Evolutionary conservation across 2,113 vertebrate genomes (phyloP), one percentile per base, ranked within the genome.

Genomic region (Dipodomys merriami): DNA sequence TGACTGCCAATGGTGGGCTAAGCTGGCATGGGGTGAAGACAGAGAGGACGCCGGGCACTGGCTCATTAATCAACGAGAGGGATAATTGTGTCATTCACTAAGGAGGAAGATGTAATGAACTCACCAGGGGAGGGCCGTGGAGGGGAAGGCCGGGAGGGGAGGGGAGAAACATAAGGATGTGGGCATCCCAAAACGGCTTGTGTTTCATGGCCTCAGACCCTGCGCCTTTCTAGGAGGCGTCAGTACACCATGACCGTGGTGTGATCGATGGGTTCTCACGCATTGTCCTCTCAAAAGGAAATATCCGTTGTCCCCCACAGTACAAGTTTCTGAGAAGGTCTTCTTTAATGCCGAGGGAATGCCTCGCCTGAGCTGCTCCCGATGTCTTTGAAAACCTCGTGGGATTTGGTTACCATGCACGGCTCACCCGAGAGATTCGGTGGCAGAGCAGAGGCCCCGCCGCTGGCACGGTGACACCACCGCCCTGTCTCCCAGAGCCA

Each of bases 381-480:
- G 2, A 4, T 6, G 25, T 18, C 39, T 16, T 25, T 5, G 0
- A 10, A 49, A 82, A 20, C 35, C 87, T 15, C 4, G 0, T 0
- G 1, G 79, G 39, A 4, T 33, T 10, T 18, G 67, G 78, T 65
- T 88, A 49, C 92, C 25, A 1, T 0, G 0, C 10, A 0, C 19
- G 0, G 5, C 3, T 44, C 81, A 12, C 74, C 62, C 6, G 0
- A 4, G 95, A 33, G 82, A 33, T 2, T 2, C 18, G 27, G 46
- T 0, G 39, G 67, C 25, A 4, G 62, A 0, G 7, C 33, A 1
- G 1, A 25, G 10, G 29, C 20, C 15, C 23, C 27, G 0, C 29
- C 4, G 22, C 23, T 35, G 92, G 60, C 25, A 4, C 71, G 3
- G 13, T 2, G 2, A 29, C 13, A 13, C 53, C 53, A 13, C 53